Evolutionary conservation across 2,888 invertebrate species (phyloP), one percentile per base, ranked within the genome.

Genomic region (Cerastis leucographa): DNA sequence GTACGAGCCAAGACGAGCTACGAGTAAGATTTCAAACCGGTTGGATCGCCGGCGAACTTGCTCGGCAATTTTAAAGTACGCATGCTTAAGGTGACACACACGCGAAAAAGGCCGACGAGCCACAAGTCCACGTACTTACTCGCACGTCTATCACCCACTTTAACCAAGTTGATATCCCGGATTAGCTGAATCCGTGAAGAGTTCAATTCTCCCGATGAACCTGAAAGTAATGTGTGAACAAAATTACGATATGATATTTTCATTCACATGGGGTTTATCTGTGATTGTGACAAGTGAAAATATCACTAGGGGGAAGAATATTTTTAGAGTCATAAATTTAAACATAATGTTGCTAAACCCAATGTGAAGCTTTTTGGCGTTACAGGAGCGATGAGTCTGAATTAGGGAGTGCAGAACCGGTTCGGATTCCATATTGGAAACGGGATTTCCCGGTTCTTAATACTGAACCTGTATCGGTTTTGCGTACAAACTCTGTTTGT

Each of bases 131-230:
- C n/a, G n/a, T n/a, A n/a, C n/a, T n/a, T n/a, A n/a, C n/a, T n/a
- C n/a, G n/a, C n/a, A n/a, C n/a, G n/a, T n/a, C n/a, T n/a, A n/a
- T n/a, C n/a, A n/a, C n/a, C n/a, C n/a, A n/a, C n/a, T 14, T 70
- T 70, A 14, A 97, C 76, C 19, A 97, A 75, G 40, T 97, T 97
- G 0, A 96, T 88, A 85, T 97, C 97, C 2, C 93, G 91, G n/a
- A 97, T 70, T 5, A 70, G 25, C 8, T 22, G 42, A 19, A 9
- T 59, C 42, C 19, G 9, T 70, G 59, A 70, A 70, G 9, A 70
- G 59, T 70, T 70, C 70, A 44, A 61, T 61, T 29, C 70, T 25
- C 14, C 70, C 70, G 2, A 70, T 29, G 22, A 70, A 70, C 29
- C 42, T 62, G 62, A 40, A 62, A 62, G 9, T 40, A 2, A n/a